Evolutionary conservation across 2,113 vertebrate species (phyloP).

Genomic region (Otis tarda): DNA sequence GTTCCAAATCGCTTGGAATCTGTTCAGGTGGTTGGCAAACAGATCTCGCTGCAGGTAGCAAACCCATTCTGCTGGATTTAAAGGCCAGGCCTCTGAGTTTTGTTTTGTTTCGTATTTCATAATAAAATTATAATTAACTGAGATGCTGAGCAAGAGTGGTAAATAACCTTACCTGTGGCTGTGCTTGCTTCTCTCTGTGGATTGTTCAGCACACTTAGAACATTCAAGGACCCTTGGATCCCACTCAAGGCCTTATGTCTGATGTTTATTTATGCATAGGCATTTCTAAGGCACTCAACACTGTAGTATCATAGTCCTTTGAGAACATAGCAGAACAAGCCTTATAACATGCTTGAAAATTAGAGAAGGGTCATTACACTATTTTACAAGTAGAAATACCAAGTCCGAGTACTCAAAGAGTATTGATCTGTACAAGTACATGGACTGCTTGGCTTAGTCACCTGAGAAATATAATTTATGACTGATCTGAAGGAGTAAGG

Average conservation of each 20-base stretch:
- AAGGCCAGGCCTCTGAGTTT: background rate
- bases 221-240: background rate
- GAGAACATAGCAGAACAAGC: background rate
- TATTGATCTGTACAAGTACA: background rate
- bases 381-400: background rate
- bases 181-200: background rate
- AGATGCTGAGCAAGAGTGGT: background rate
- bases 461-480: background rate
- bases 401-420: background rate
- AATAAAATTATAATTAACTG: background rate
- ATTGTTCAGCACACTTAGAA: background rate
- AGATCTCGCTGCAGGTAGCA: background rate
- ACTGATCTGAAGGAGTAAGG: background rate
- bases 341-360: background rate
- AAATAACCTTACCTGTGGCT: background rate
- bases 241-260: background rate
- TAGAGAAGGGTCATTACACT: background rate
- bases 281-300: background rate
- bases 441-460: background rate
- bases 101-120: background rate
- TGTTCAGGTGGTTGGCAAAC: slow-evolving; percentile 26
- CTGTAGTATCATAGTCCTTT: background rate
- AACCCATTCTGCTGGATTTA: background rate
- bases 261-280: background rate
- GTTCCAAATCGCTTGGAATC: slow-evolving; percentile 59